Percentiles rank a stretch among this genome's conserved stretches.
These are phyloP conservation scores for Drosophila antonietae DNA, from an alignment of 2,888 invertebrate species.

Conservation along the genomic window DNA sequence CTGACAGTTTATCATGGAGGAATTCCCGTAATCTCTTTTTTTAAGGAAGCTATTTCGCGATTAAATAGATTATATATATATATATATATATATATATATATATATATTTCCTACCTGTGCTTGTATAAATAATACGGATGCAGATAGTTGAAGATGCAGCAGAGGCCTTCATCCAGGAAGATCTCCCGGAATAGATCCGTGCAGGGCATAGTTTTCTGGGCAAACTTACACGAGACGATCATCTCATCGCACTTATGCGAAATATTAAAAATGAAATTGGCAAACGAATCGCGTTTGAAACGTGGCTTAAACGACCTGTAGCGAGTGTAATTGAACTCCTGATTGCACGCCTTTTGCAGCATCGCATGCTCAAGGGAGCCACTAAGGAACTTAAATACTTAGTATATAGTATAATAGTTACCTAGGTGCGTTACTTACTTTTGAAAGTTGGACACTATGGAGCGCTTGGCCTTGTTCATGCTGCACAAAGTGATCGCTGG, in stretches of 20 bases:
- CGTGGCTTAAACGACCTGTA: conserved; percentile 40
- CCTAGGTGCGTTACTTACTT: conserved; percentile 46
- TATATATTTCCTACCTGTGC: conserved; percentile 65
- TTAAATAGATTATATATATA: no score
- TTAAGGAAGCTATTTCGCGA: no score
- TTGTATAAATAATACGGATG: conserved; percentile 89
- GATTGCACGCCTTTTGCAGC: conserved; percentile 72
- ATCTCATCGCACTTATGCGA: conserved; percentile 90
- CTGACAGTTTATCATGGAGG: no score
- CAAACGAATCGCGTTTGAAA: conserved; percentile 53
- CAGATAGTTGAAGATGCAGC: conserved; percentile 92
- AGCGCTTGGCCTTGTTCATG: conserved; percentile 91
- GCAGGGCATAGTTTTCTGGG: conserved; percentile 87
- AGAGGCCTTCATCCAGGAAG: conserved; percentile 92
- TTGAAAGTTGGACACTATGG: conserved; percentile 67
- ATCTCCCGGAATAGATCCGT: conserved; percentile 90
- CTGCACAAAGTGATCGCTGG: conserved; percentile 94
- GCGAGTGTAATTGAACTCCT: conserved; percentile 56
- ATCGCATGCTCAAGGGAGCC: conserved; percentile 86
- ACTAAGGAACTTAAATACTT: conserved; percentile 61
- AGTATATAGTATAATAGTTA: no score
- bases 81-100: no score
- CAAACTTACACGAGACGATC: conserved; percentile 89
- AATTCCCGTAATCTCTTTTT: no score
- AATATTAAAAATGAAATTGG: conserved; percentile 71